phyloP scores from a whole-genome alignment of 2,113 vertebrate species.

The Astatoreochromis straeleni region DNA sequence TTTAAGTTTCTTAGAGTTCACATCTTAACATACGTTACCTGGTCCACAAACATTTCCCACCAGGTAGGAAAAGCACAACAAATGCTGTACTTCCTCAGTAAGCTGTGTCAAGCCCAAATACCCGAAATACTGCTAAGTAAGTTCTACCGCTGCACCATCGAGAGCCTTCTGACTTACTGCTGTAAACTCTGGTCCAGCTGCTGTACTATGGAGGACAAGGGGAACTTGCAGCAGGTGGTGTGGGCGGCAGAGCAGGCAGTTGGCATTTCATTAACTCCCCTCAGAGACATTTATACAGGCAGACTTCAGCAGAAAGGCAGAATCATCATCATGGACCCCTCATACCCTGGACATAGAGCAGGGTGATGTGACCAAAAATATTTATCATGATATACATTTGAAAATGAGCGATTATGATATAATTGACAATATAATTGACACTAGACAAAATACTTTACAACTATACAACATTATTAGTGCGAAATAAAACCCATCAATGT shows the following conservation, averaged over 20 bases:
- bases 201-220: background rate
- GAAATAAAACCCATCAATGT: too few species aligned
- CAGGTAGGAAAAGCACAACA: background rate
- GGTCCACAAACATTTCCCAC: background rate
- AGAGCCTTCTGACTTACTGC: background rate
- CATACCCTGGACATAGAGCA: background rate
- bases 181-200: background rate
- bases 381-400: too few species aligned
- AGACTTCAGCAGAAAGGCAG: background rate
- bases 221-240: background rate
- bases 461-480: too few species aligned
- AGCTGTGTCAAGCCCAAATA: background rate
- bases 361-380: too few species aligned
- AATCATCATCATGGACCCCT: background rate
- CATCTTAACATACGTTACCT: background rate
- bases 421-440: too few species aligned
- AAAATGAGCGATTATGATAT: too few species aligned
- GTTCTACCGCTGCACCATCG: background rate
- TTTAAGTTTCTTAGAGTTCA: background rate
- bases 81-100: background rate
- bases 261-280: background rate
- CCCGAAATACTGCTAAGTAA: background rate
- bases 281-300: background rate
- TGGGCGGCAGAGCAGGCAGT: fast-evolving
- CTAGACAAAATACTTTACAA: too few species aligned